Base-by-base conservation (phyloP, 2,797 vertebrate species). In the Oophaga sylvatica region DNA sequence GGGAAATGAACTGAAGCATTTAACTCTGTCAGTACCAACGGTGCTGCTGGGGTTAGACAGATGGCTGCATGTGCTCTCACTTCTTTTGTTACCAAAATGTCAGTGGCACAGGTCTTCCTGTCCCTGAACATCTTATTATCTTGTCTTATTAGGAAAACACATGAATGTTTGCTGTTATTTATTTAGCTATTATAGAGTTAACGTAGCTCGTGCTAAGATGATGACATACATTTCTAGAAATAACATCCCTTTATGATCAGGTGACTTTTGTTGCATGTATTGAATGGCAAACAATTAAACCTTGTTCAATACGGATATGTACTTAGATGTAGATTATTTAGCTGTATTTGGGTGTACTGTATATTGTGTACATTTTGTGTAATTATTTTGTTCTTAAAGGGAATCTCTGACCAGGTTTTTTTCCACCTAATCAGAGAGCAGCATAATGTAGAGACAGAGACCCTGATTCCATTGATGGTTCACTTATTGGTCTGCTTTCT, bases 1-100 rank as follows among this genome's bases (percentile, higher is more conserved):
- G 80, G 87, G 63, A 60, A 59, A 84, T 53, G 84, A 82, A 83
- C 71, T 82, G 56, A 84, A 89, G 62, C 53, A 57, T 67, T 85
- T 85, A 85, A 88, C 87, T 29, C 83, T 85, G n/a, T 17, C 57
- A 8, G 19, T 88, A 20, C 87, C 65, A 65, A 10, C 8, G 16
- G 10, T 45, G 70, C 17, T 73, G 57, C 77, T 29, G 41, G 26
- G 20, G 59, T 56, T 53, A 53, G 71, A 77, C 86, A 87, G 80
- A 81, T 87, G 86, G 68, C 29, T 83, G 73, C 80, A 78, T 67
- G 16, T 57, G 35, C 19, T 48, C 71, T 59, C 67, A 16, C 41
- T 67, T 41, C 60, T 56, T 67, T 77, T 67, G 80, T 78, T 81
- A 56, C 68, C 35, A 75, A 31, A 29, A 63, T 71, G 41, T 7